Percentiles rank a stretch among this genome's conserved stretches.
Conservation (phyloP, 2,888 invertebrate species). For the Drosophila planitibia region DNA sequence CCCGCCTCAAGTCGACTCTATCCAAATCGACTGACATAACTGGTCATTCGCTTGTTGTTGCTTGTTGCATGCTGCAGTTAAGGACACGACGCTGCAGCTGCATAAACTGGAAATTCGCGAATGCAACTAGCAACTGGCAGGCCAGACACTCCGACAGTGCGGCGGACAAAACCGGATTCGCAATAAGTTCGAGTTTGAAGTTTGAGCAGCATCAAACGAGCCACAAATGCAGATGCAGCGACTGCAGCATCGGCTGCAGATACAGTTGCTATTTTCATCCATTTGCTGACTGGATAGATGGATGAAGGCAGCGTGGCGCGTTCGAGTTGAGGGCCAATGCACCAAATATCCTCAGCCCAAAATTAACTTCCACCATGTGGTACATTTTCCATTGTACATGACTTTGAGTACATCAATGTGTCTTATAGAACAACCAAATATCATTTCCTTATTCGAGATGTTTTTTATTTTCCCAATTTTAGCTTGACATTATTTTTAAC, state of each 20-base stretch:
- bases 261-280: constrained; percentile 48
- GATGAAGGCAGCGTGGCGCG: constrained; percentile 20
- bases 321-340: constrained; percentile 49
- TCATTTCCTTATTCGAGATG: not conserved
- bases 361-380: constrained; percentile 21
- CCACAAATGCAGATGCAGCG: constrained; percentile 47
- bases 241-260: constrained; percentile 6
- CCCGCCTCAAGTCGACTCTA: constrained; percentile 61
- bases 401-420: constrained; percentile 39
- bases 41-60: constrained; percentile 73
- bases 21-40: constrained; percentile 73
- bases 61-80: constrained; percentile 46
- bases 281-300: constrained; percentile 31
- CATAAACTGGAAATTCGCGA: constrained; percentile 76
- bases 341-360: constrained; percentile 24
- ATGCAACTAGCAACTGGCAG: constrained; percentile 60
- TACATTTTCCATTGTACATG: constrained; percentile 13
- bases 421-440: constrained; percentile 1
- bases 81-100: constrained; percentile 74
- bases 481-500: not conserved
- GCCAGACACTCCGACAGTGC: constrained; percentile 56
- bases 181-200: constrained; percentile 73
- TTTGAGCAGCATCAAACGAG: constrained; percentile 59
- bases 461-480: not conserved
- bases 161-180: constrained; percentile 69